phyloP scores from a whole-genome alignment of 2,113 vertebrate species.

The Rafetus swinhoei region DNA sequence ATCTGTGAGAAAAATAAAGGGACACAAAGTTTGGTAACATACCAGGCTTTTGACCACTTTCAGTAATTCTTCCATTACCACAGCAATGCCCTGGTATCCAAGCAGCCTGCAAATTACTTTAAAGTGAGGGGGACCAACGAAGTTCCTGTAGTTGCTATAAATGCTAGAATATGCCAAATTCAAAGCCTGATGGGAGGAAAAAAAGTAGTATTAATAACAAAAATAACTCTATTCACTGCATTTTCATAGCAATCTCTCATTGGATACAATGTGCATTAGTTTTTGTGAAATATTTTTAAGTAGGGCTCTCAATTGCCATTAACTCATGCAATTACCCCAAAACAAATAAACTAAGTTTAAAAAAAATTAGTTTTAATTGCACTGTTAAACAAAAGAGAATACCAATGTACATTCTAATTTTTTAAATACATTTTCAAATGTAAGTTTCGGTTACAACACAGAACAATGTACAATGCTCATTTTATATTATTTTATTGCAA shows the following conservation, averaged over 20 bases:
- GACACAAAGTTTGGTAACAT: slow-evolving; percentile 24
- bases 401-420: no score
- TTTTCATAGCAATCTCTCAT: neutral
- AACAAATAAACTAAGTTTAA: no score
- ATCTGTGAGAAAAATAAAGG: neutral
- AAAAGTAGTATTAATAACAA: neutral
- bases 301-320: no score
- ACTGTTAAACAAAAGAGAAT: no score
- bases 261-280: neutral
- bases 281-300: neutral
- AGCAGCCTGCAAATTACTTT: slow-evolving; percentile 89
- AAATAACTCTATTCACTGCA: neutral
- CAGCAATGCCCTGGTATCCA: slow-evolving; percentile 91
- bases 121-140: slow-evolving; percentile 89
- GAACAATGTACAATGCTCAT: no score
- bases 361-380: no score
- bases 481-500: no score
- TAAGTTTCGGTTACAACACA: no score
- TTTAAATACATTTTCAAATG: no score
- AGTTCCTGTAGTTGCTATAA: slow-evolving; percentile 89
- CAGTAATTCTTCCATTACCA: slow-evolving; percentile 91
- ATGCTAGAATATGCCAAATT: slow-evolving; percentile 91
- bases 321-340: no score
- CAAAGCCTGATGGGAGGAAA: slow-evolving; percentile 75
- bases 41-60: slow-evolving; percentile 94